Percentiles rank a stretch among this genome's conserved stretches.
Evolutionary conservation across 2,888 invertebrate genomes (phyloP).

Genomic region (Phania funesta): DNA sequence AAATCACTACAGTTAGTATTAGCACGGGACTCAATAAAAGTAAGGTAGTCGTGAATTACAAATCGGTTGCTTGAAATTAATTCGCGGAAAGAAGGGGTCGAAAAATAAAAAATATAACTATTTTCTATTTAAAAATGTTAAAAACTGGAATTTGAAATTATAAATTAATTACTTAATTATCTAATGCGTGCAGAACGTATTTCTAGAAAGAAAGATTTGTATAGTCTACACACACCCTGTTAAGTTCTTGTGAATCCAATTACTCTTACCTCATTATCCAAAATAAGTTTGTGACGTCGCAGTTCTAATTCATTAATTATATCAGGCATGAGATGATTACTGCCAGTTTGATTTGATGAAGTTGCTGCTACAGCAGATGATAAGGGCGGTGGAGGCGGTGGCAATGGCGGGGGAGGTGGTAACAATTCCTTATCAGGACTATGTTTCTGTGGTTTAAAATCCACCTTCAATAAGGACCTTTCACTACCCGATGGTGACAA

Average conservation of each 20-base stretch:
- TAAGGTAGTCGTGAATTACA: too few relatives aligned
- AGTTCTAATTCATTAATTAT: conserved; percentile 83
- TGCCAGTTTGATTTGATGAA: conserved; percentile 22
- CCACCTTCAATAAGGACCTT: neutral
- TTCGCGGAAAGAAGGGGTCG: too few relatives aligned
- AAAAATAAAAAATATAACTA: too few relatives aligned
- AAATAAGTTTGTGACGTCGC: conserved; percentile 84
- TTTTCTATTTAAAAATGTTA: too few relatives aligned
- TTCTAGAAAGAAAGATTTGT: too few relatives aligned
- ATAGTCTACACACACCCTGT: too few relatives aligned
- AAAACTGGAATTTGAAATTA: too few relatives aligned
- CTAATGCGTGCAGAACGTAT: too few relatives aligned
- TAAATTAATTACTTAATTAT: too few relatives aligned
- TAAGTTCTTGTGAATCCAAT: neutral
- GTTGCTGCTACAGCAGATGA: neutral
- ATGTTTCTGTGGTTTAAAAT: neutral
- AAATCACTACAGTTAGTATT: too few relatives aligned
- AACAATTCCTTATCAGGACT: conserved; percentile 46
- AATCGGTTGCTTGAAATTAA: too few relatives aligned
- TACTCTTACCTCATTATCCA: conserved; percentile 83
- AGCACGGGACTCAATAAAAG: too few relatives aligned
- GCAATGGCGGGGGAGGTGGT: conserved; percentile 59
- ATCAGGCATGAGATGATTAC: conserved; percentile 73
- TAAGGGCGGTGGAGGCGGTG: conserved; percentile 54
- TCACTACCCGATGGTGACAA: neutral